These are phyloP conservation scores for Bembecia ichneumoniformis DNA, from an alignment of 2,888 invertebrate species.

Conservation along the genomic window DNA sequence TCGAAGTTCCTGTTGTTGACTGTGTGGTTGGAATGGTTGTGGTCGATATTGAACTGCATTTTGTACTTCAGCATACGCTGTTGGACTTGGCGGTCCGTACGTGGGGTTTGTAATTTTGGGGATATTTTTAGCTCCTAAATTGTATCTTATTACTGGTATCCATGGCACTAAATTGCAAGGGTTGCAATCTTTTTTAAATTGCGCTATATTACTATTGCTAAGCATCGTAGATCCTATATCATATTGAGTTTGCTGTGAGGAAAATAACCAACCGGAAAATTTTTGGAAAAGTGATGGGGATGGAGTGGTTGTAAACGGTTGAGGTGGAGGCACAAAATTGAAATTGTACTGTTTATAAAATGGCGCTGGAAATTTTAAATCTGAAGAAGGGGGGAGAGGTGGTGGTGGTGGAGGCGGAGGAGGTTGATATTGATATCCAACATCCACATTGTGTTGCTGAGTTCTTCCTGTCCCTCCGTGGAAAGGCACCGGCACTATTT, in stretches of 20 bases:
- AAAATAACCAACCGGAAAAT: constrained; percentile 75
- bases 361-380: constrained; percentile 59
- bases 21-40: constrained; percentile 30
- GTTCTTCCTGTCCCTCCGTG: constrained; percentile 39
- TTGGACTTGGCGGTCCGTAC: constrained; percentile 57
- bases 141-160: constrained; percentile 78
- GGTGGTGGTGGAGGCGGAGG: constrained; percentile 29
- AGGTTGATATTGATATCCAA: constrained; percentile 43
- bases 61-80: constrained; percentile 33
- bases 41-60: constrained; percentile 33
- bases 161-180: constrained; percentile 86
- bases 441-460: constrained; percentile 44
- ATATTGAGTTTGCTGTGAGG: constrained; percentile 54
- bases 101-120: constrained; percentile 41
- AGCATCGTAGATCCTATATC: constrained; percentile 24
- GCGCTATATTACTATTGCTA: constrained; percentile 28
- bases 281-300: constrained; percentile 71
- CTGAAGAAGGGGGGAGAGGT: constrained; percentile 20
- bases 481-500: constrained; percentile 52
- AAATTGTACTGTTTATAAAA: constrained; percentile 65
- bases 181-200: constrained; percentile 76
- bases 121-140: constrained; percentile 46
- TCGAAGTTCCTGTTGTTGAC: constrained; percentile 22
- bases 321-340: constrained; percentile 58
- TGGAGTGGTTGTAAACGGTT: constrained; percentile 52